These are phyloP conservation scores for Apostichopus leukothele DNA, from an alignment of 53 echinoderm and acorn worm genomes.

Conservation along the genomic window DNA sequence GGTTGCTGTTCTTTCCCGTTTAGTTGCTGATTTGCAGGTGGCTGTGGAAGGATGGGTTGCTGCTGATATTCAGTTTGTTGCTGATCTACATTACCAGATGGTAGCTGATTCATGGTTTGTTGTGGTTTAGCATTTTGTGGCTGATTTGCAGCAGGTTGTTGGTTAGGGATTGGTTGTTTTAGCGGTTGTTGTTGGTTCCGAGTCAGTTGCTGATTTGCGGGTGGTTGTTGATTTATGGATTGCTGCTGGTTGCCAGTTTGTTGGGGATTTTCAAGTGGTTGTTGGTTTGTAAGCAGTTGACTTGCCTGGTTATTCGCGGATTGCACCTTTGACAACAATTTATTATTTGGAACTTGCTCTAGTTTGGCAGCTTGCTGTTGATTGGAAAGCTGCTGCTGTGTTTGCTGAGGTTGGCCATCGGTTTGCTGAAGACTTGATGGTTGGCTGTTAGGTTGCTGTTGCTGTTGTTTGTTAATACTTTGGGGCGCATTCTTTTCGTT, in stretches of 20 bases:
- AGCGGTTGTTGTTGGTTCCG: not conserved
- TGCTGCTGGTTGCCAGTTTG: not conserved
- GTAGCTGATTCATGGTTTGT: not conserved
- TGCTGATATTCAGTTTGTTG: not conserved
- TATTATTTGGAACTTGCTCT: not conserved
- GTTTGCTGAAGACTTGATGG: not conserved
- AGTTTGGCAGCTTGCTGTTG: not conserved
- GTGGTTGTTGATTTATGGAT: not conserved
- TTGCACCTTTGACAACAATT: not conserved
- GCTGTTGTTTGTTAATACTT: not conserved
- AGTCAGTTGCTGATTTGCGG: not conserved
- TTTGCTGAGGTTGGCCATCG: no score
- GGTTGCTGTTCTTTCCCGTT: not conserved
- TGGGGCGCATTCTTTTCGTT: not conserved
- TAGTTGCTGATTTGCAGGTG: slow-evolving; percentile 15
- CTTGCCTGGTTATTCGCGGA: not conserved
- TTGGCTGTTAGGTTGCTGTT: not conserved
- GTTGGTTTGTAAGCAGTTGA: not conserved
- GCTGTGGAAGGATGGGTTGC: not conserved
- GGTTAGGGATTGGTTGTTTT: slow-evolving; percentile 7
- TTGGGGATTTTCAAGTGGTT: not conserved
- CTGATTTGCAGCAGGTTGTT: not conserved
- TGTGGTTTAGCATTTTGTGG: not conserved
- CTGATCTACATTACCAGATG: not conserved
- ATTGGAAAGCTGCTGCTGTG: not conserved